Evolutionary conservation across 2,113 vertebrate species (phyloP).

Genomic region (Eulemur macaco): DNA sequence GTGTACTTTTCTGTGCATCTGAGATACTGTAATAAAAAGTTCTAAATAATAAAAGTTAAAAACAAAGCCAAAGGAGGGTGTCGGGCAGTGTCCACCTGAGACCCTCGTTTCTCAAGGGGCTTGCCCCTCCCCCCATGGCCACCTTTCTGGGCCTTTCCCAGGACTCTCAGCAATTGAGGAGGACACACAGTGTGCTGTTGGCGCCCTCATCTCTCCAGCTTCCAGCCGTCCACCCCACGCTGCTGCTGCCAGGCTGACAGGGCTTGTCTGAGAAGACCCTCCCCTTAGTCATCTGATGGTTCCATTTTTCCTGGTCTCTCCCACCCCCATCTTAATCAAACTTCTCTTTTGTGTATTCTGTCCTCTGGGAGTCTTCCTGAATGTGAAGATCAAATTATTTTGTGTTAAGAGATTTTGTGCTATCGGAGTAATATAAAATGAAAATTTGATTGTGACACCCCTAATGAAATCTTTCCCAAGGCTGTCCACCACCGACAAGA

Average conservation of each 20-base stretch:
- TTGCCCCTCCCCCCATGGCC: accelerated
- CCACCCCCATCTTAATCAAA: neutral
- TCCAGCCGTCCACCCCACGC: no score
- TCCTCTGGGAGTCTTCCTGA: neutral
- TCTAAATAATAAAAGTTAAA: neutral
- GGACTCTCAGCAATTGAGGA: neutral
- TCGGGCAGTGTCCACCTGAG: neutral
- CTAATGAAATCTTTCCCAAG: constrained; percentile 36
- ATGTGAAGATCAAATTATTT: constrained; percentile 33
- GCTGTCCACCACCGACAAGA: neutral
- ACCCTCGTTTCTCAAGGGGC: neutral
- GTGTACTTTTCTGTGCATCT: neutral
- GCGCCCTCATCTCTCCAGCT: neutral
- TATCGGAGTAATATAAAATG: neutral
- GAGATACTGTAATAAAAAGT: neutral
- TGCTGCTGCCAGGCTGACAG: no score
- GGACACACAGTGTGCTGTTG: neutral
- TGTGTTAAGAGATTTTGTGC: neutral
- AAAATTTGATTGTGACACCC: constrained; percentile 18
- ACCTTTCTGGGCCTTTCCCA: neutral
- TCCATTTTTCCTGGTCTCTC: neutral
- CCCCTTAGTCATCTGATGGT: no score
- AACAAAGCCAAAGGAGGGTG: neutral
- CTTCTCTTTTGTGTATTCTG: neutral
- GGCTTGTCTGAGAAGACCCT: neutral